These are phyloP conservation scores for Hyperoplus lanceolatus DNA, from an alignment of 2,797 vertebrate genomes.

Conservation along the genomic window DNA sequence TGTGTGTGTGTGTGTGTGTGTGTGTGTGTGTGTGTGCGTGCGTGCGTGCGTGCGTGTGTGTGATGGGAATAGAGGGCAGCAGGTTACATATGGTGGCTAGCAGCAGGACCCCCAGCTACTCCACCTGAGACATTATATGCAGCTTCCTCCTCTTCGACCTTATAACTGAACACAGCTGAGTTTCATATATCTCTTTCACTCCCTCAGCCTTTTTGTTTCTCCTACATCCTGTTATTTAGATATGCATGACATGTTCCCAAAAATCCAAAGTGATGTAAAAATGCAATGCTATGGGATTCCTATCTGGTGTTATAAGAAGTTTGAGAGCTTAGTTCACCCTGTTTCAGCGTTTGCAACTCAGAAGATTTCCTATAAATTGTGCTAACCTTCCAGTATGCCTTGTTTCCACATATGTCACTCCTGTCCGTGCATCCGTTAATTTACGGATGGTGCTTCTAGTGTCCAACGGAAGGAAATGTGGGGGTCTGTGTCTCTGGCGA, in stretches of 20 bases:
- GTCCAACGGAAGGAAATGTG: too few species aligned
- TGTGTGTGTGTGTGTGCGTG: not conserved
- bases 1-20: not conserved
- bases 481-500: too few species aligned
- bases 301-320: too few species aligned
- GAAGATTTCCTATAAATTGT: too few species aligned
- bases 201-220: not conserved
- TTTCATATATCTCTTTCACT: slow-evolving; percentile 1
- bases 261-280: not conserved
- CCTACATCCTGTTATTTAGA: too few species aligned
- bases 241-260: not conserved
- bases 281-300: not conserved
- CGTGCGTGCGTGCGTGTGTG: slow-evolving; percentile 10
- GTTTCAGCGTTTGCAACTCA: too few species aligned
- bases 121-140: slow-evolving; percentile 20
- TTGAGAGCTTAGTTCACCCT: too few species aligned
- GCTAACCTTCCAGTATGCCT: too few species aligned
- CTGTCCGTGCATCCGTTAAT: too few species aligned
- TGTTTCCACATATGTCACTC: too few species aligned
- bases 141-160: slow-evolving; percentile 56
- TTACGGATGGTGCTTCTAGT: too few species aligned
- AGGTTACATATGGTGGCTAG: slow-evolving; percentile 68
- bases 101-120: slow-evolving; percentile 53
- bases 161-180: slow-evolving; percentile 27
- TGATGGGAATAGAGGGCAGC: slow-evolving; percentile 49